Percentiles rank a stretch among this genome's conserved stretches.
Evolutionary conservation across 2,888 invertebrate species (phyloP).

Genomic region (Gymnosoma rotundatum): DNA sequence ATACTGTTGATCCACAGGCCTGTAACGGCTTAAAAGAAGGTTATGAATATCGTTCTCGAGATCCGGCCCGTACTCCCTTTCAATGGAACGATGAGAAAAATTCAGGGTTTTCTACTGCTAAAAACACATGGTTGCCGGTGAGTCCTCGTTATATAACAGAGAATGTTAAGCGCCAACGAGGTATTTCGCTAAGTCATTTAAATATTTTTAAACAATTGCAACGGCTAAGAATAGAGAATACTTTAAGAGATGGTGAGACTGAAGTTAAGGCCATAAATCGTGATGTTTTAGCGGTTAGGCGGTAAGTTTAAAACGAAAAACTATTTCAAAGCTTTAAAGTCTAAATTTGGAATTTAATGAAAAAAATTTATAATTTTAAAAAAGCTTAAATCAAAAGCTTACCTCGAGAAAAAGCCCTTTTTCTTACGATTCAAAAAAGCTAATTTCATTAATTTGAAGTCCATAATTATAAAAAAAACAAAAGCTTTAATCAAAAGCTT

Average conservation of each 20-base stretch:
- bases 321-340: too few species aligned
- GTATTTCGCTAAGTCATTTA: conserved; percentile 83
- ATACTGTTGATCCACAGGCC: conserved; percentile 86
- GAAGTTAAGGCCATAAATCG: conserved; percentile 79
- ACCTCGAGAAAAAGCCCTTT: too few species aligned
- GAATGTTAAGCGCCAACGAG: conserved; percentile 84
- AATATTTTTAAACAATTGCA: conserved; percentile 85
- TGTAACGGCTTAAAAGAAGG: conserved; percentile 85
- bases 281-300: conserved; percentile 83
- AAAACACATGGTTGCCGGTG: conserved; percentile 80
- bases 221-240: conserved; percentile 81
- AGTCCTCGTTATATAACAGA: conserved; percentile 84
- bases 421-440: too few species aligned
- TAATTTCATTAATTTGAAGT: too few species aligned
- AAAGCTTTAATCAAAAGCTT: too few species aligned
- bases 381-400: too few species aligned
- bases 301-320: conserved; percentile 72
- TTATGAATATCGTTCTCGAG: conserved; percentile 84
- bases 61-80: conserved; percentile 85
- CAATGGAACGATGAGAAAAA: conserved; percentile 84
- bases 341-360: too few species aligned
- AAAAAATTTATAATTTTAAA: too few species aligned
- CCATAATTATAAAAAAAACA: too few species aligned
- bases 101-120: conserved; percentile 77
- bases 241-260: conserved; percentile 83